Conservation (phyloP, 2,888 invertebrate genomes). For the Limnephilus rhombicus region DNA sequence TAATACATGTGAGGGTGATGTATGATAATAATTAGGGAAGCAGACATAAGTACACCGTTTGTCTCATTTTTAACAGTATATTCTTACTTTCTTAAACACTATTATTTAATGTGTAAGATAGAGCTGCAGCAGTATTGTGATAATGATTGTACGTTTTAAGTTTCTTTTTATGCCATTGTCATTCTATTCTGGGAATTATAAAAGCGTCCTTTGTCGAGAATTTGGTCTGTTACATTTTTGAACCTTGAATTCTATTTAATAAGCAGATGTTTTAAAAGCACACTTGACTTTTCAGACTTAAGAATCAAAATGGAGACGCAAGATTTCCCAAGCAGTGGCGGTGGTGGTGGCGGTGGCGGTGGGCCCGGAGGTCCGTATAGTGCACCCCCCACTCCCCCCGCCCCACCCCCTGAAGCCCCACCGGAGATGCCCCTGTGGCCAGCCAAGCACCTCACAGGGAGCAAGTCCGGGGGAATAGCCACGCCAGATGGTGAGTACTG, state of each 20-base stretch:
- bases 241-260: neutral
- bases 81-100: too few species aligned
- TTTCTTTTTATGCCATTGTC: too few species aligned
- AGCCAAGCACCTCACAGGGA: constrained; percentile 80
- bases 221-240: neutral
- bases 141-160: too few species aligned
- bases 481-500: constrained; percentile 86
- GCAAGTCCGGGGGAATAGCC: constrained; percentile 88
- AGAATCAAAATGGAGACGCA: constrained; percentile 84
- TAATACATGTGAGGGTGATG: too few species aligned
- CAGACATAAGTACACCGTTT: too few species aligned
- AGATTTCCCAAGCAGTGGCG: constrained; percentile 72
- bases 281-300: constrained; percentile 80
- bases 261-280: neutral
- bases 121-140: too few species aligned
- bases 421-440: constrained; percentile 80
- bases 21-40: too few species aligned
- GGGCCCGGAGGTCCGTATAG: constrained; percentile 77
- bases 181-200: too few species aligned
- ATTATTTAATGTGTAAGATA: too few species aligned
- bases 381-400: constrained; percentile 79
- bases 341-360: constrained; percentile 72
- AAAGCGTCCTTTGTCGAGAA: neutral
- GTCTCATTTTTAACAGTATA: too few species aligned
- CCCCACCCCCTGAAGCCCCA: constrained; percentile 72